These are phyloP conservation scores for Sycobia sp. DNA, from an alignment of 1,140 invertebrate species.

Conservation along the genomic window DNA sequence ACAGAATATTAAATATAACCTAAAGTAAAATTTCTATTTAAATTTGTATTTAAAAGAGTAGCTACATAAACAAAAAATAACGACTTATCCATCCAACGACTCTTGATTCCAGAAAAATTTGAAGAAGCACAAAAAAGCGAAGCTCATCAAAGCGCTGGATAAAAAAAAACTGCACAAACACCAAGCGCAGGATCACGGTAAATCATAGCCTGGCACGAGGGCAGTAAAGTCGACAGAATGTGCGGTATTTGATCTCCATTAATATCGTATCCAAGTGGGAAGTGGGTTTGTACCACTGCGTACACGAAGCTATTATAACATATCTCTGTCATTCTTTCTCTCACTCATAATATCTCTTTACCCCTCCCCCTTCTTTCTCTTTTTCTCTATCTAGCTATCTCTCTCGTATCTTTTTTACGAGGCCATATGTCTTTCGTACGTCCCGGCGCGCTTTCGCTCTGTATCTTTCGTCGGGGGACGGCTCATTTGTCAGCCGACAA, in stretches of 20 bases:
- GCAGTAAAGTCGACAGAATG: constrained; percentile 43
- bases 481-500: constrained; percentile 55
- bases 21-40: no score
- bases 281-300: constrained; percentile 20
- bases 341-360: constrained; percentile 43
- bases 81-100: no score
- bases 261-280: constrained; percentile 49
- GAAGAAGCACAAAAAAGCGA: no score
- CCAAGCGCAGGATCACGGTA: constrained; percentile 9
- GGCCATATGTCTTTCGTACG: constrained; percentile 52
- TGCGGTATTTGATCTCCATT: constrained; percentile 58
- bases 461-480: constrained; percentile 29
- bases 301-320: constrained; percentile 41
- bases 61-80: no score
- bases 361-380: constrained; percentile 37
- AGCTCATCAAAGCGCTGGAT: no score
- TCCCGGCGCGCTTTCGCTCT: constrained; percentile 32
- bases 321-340: constrained; percentile 29
- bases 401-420: constrained; percentile 57
- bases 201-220: constrained; percentile 23
- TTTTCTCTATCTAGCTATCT: no score
- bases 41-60: no score
- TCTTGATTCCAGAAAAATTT: no score
- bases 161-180: no score
- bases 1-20: no score